Evolutionary conservation across 2,113 vertebrate species (phyloP).

Genomic region (human (Homo sapiens)): GRCh38 chrX:36387001-36387500

Average conservation of each 20-base stretch:
- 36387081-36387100: not conserved
- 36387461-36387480: not conserved
- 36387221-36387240: not conserved
- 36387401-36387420: slow-evolving; percentile 24
- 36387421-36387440: not conserved
- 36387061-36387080: not conserved
- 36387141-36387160: not conserved
- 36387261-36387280: not conserved
- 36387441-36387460: not conserved
- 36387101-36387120: not conserved
- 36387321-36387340: not conserved
- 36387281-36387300: not conserved
- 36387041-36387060: not conserved
- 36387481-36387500: not conserved
- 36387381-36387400: not conserved
- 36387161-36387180: not conserved
- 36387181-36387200: not conserved
- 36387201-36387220: not conserved
- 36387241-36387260: not conserved
- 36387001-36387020: not conserved
- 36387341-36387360: not conserved
- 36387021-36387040: not conserved
- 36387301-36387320: not conserved
- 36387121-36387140: not conserved
- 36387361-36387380: not conserved